phyloP scores from a whole-genome alignment of 1,140 invertebrate genomes.

The Drosophila tristis region DNA sequence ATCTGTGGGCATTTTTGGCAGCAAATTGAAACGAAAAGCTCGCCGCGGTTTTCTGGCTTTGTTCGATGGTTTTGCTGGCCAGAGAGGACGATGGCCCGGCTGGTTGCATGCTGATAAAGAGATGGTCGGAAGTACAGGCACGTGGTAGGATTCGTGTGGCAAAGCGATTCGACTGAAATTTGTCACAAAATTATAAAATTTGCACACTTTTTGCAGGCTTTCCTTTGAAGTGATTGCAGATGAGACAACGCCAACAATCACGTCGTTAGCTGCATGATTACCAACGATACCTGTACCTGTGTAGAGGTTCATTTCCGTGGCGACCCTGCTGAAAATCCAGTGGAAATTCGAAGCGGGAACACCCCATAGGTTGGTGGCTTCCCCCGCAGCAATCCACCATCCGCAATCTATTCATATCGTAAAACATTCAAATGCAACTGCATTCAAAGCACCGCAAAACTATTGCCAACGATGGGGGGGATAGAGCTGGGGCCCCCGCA shows the following conservation, averaged over 20 bases:
- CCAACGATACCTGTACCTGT: no score
- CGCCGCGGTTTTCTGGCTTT: conserved; percentile 64
- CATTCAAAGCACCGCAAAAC: conserved; percentile 70
- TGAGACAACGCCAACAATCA: no score
- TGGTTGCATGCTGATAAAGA: conserved; percentile 57
- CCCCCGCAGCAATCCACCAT: conserved; percentile 30
- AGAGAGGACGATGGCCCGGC: conserved; percentile 18
- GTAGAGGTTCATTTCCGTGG: no score
- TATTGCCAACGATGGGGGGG: conserved; percentile 52
- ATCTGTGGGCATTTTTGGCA: conserved; percentile 45
- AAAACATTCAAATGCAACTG: conserved; percentile 58
- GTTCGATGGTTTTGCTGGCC: conserved; percentile 39
- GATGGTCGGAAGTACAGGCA: conserved; percentile 16
- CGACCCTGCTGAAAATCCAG: not conserved
- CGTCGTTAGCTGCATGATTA: no score
- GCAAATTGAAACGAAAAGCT: conserved; percentile 79
- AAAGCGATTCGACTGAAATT: not conserved
- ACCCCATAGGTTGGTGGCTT: conserved; percentile 5
- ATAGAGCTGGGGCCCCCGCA: conserved; percentile 27
- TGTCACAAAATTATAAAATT: not conserved
- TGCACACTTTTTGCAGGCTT: no score
- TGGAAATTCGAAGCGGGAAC: conserved; percentile 14
- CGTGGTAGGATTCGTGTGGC: not conserved
- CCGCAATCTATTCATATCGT: conserved; percentile 67
- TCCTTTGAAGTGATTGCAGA: no score